Base-by-base conservation (phyloP, 2,888 invertebrate species). In the Eupithecia pulchellata region DNA sequence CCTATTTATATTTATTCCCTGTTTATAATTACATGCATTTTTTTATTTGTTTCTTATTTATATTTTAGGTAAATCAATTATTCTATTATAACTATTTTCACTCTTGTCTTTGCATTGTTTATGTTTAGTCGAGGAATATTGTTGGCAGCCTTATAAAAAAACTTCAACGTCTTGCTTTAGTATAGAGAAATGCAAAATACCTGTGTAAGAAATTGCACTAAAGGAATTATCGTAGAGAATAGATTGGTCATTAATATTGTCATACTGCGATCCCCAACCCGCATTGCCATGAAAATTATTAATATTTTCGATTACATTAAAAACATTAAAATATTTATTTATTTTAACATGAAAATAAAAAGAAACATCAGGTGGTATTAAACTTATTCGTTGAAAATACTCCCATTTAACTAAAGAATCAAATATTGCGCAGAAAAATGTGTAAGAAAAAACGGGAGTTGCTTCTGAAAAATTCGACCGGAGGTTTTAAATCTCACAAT, bases 351-450 rank as follows among this genome's bases (percentile, higher is more conserved):
- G 1, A n/a, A 47, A 47, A 20, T 20, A n/a, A 4, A 20, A 20
- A 47, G 17, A 47, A 11, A 8, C 27, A 29, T 14, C 55, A 25
- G 11, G 20, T 25, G 11, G 20, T 25, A 17, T 1, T 8, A 47
- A 39, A 42, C 32, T 42, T 58, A 32, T 58, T 58, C 30, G 39
- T 58, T 66, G 14, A 39, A 58, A 39, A 30, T 20, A 30, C 34
- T 57, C n/a, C 3, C 20, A n/a, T 29, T 1, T 14, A 17, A 42
- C 39, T 39, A 25, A 29, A 42, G 27, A 39, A 42, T 29, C 9
- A 4, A 60, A 25, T 58, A 60, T 29, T 60, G 58, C 17, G 66
- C 20, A 60, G 58, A 60, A 66, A 66, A 66, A 20, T n/a, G 20
- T 67, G 68, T 70, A 57, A 4, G 25, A n/a, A 27, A 29, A 9